phyloP scores from a whole-genome alignment of 2,888 invertebrate species.

The Saturnia pavonia region DNA sequence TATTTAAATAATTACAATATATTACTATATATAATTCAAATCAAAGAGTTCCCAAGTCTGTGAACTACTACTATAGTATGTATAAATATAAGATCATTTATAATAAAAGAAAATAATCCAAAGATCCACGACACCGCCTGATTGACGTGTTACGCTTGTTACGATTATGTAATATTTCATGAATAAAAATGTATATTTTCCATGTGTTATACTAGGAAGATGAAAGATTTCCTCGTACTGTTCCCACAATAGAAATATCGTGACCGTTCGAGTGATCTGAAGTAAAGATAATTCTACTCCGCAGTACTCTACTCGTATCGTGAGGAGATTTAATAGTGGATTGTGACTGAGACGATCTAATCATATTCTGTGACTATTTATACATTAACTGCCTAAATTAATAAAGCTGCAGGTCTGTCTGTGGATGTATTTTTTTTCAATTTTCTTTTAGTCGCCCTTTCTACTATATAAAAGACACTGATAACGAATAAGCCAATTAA shows the following conservation, averaged over 20 bases:
- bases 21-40: not conserved
- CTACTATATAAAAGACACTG: too few relatives aligned
- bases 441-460: too few relatives aligned
- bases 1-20: too few relatives aligned
- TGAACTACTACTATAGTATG: not conserved
- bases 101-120: too few relatives aligned
- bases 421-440: too few relatives aligned
- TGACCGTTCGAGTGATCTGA: slow-evolving; percentile 66
- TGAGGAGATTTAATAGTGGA: slow-evolving; percentile 63
- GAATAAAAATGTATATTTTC: slow-evolving; percentile 5
- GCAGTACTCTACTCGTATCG: slow-evolving; percentile 54
- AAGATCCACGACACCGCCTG: not conserved
- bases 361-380: slow-evolving; percentile 28
- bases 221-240: slow-evolving; percentile 39
- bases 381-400: slow-evolving; percentile 35
- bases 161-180: not conserved
- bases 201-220: slow-evolving; percentile 1
- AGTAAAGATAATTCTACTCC: slow-evolving; percentile 61
- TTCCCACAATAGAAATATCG: slow-evolving; percentile 72
- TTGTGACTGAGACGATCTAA: slow-evolving; percentile 56
- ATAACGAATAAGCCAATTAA: too few relatives aligned
- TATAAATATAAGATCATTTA: not conserved
- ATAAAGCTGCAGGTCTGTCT: too few relatives aligned
- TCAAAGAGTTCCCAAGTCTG: not conserved
- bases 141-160: not conserved